Conservation (phyloP, 2,797 vertebrate species). For the Adrianichthys oophorus region DNA sequence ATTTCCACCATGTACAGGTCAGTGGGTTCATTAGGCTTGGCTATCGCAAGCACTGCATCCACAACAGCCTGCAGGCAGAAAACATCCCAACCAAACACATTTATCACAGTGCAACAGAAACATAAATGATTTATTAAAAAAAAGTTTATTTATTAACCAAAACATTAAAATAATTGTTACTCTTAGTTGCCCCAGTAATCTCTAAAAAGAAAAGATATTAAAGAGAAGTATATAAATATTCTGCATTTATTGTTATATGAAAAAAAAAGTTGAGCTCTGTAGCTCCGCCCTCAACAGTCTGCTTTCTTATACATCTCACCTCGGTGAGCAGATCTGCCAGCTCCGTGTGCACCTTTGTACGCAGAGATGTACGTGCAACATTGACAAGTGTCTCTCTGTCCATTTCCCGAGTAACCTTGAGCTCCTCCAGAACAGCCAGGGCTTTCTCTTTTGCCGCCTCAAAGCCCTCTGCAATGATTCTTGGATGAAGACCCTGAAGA, state of each 20-base stretch:
- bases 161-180: too few species aligned
- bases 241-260: background rate
- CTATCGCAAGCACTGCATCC: constrained; percentile 90
- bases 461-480: constrained; percentile 95
- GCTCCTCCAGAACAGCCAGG: constrained; percentile 86
- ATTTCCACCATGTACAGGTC: constrained; percentile 98
- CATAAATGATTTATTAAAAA: background rate
- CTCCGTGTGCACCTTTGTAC: constrained; percentile 92
- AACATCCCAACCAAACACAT: background rate
- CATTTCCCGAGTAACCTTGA: constrained; percentile 88
- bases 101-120: background rate
- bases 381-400: constrained; percentile 88
- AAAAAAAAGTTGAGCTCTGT: background rate
- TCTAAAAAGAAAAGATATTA: too few species aligned
- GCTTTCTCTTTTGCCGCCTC: constrained; percentile 94
- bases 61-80: constrained; percentile 87
- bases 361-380: constrained; percentile 92
- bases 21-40: constrained; percentile 86
- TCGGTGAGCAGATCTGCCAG: constrained; percentile 95
- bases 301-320: constrained; percentile 74
- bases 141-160: too few species aligned
- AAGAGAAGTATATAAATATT: too few species aligned
- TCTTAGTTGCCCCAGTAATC: too few species aligned
- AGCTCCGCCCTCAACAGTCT: background rate
- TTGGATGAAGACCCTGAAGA: constrained; percentile 90